phyloP scores from a whole-genome alignment of 2,797 vertebrate species.

The Pachyuromys duprasi region DNA sequence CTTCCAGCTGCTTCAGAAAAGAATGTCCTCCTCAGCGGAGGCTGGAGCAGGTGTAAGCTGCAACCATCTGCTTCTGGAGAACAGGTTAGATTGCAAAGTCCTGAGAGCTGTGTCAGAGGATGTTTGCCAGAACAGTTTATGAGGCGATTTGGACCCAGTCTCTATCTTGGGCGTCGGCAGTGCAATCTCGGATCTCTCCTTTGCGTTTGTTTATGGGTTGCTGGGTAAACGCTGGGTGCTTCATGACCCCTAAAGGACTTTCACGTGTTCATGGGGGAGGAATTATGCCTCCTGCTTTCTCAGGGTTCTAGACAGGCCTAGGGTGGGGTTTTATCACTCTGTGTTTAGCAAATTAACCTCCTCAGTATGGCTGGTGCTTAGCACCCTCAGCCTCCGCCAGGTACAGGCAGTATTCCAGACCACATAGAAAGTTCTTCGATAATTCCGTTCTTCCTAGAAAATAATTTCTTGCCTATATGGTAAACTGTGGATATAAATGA shows the following conservation, averaged over 20 bases:
- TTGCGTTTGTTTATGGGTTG: conserved; percentile 65
- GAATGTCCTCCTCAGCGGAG: neutral
- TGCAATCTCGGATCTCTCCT: neutral
- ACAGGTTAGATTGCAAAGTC: conserved; percentile 57
- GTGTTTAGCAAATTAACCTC: neutral
- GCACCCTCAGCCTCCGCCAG: accelerated
- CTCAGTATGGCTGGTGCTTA: neutral
- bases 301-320: neutral
- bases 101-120: neutral
- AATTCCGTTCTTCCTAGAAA: neutral
- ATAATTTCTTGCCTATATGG: neutral
- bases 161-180: conserved; percentile 44
- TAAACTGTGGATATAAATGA: neutral
- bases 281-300: neutral
- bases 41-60: conserved; percentile 67
- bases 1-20: conserved; percentile 5
- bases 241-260: conserved; percentile 50
- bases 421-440: neutral
- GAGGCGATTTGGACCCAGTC: conserved; percentile 48
- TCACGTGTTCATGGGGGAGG: neutral
- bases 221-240: conserved; percentile 62
- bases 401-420: neutral
- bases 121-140: conserved; percentile 38
- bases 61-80: neutral
- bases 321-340: neutral